Percentiles rank a stretch among this genome's conserved stretches.
Evolutionary conservation across 2,113 vertebrate species (phyloP).

Genomic region (Boulengeromyrus knoepffleri): DNA sequence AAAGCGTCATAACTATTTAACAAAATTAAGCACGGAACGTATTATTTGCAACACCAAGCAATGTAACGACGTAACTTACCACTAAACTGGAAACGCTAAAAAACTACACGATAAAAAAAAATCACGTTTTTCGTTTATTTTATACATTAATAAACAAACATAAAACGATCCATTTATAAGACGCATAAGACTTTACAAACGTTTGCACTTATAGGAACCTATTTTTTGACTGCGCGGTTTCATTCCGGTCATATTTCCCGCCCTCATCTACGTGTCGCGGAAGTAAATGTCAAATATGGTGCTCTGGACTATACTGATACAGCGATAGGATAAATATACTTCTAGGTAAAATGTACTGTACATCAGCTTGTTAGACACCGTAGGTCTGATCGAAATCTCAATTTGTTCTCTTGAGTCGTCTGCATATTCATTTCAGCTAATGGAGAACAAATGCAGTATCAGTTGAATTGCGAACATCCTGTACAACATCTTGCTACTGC

Average conservation of each 20-base stretch:
- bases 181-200: background rate
- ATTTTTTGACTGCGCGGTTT: background rate
- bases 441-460: slow-evolving; percentile 53
- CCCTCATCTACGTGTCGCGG: background rate
- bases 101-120: background rate
- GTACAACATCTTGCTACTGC: background rate
- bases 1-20: background rate
- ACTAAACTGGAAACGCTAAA: background rate
- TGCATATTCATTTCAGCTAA: slow-evolving; percentile 62
- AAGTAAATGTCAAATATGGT: slow-evolving; percentile 12
- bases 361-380: slow-evolving; percentile 60
- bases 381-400: slow-evolving; percentile 45
- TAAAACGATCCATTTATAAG: background rate
- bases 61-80: background rate
- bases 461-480: background rate
- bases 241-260: background rate
- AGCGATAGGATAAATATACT: background rate
- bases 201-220: background rate
- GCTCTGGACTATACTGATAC: background rate
- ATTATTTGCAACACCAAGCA: background rate
- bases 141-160: background rate
- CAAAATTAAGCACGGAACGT: background rate
- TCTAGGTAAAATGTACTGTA: background rate
- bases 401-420: slow-evolving; percentile 67
- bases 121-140: background rate